Evolutionary conservation across 2,113 vertebrate genomes (phyloP).

Genomic region (Pristiophorus japonicus): DNA sequence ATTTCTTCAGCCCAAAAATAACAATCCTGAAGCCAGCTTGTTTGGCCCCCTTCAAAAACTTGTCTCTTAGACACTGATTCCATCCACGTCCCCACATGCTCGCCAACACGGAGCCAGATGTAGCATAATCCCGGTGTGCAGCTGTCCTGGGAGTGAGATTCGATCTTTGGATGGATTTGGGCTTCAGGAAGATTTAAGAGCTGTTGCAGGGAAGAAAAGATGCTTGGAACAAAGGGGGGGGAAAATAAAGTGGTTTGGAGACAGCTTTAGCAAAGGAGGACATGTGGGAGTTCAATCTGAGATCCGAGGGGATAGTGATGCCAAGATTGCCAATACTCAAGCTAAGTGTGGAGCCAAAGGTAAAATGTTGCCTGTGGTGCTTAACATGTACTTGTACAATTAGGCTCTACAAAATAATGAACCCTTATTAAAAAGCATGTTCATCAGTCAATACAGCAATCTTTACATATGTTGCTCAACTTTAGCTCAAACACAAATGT

Average conservation of each 20-base stretch:
- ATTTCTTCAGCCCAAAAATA: background rate
- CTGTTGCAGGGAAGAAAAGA: background rate
- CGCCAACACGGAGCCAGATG: background rate
- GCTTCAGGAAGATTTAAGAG: background rate
- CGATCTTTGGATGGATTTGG: background rate
- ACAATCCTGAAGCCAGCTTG: background rate
- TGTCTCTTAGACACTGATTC: background rate
- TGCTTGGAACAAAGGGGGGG: background rate
- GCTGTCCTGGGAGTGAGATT: background rate
- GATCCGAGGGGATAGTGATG: background rate
- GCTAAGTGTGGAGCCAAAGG: background rate
- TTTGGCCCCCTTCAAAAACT: background rate
- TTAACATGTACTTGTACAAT: background rate
- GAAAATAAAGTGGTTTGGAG: background rate
- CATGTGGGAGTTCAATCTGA: background rate
- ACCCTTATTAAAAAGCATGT: background rate
- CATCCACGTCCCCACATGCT: background rate
- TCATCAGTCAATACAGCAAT: background rate
- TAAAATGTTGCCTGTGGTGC: background rate
- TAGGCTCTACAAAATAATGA: background rate
- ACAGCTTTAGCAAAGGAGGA: background rate
- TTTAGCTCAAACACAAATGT: background rate
- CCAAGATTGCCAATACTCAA: background rate
- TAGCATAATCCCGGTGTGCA: background rate
- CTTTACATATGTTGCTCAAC: background rate